These are phyloP conservation scores for Menidia menidia DNA, from an alignment of 2,797 vertebrate species.

Conservation along the genomic window DNA sequence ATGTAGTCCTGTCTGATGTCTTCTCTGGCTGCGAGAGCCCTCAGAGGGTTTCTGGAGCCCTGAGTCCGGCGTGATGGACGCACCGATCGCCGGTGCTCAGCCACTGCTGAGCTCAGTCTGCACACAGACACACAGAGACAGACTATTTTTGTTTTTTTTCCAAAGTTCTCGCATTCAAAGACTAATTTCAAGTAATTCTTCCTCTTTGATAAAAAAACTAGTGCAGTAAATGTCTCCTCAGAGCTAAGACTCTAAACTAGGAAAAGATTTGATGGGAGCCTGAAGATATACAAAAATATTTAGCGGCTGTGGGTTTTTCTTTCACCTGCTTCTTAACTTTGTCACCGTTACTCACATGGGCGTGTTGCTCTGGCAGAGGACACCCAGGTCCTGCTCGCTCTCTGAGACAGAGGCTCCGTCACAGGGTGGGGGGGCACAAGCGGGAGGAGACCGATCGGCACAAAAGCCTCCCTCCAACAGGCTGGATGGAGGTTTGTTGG, in stretches of 20 bases:
- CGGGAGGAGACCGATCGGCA: constrained; percentile 26
- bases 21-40: constrained; percentile 83
- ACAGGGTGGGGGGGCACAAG: constrained; percentile 22
- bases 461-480: constrained; percentile 41
- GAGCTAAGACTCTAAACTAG: too few relatives aligned
- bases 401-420: constrained; percentile 40
- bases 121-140: constrained; percentile 24
- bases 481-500: constrained; percentile 6
- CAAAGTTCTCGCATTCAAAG: too few relatives aligned
- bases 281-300: too few relatives aligned
- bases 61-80: constrained; percentile 84
- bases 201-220: too few relatives aligned
- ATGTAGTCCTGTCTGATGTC: constrained; percentile 85
- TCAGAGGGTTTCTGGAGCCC: constrained; percentile 86
- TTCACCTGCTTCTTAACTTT: too few relatives aligned
- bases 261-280: too few relatives aligned
- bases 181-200: too few relatives aligned
- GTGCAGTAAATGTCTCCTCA: too few relatives aligned
- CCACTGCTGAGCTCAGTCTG: constrained; percentile 83
- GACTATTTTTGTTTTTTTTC: background rate
- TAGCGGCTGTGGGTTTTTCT: too few relatives aligned
- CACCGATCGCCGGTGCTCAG: constrained; percentile 83
- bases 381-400: constrained; percentile 74
- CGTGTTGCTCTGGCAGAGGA: constrained; percentile 80
- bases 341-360: constrained; percentile 72